Base-by-base conservation (phyloP, 2,797 vertebrate species). In the Coranthus polyacanthus region DNA sequence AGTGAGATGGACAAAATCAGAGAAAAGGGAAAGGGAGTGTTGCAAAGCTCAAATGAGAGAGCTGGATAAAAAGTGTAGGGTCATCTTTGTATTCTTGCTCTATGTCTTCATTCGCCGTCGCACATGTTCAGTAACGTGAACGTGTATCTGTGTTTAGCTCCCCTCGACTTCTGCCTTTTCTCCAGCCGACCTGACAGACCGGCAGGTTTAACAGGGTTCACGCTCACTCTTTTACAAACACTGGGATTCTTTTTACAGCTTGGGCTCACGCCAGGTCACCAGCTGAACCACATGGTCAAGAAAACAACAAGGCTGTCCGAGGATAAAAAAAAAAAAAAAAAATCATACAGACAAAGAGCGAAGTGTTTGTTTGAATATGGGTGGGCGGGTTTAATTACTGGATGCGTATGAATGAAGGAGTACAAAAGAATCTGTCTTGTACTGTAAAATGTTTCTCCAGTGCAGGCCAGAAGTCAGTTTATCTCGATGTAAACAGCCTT, bases 221-320 rank as follows among this genome's bases (percentile, higher is more conserved):
- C 66, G 37, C 66, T 78, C 67, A 50, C 55, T 79, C 29, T 55
- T 55, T 68, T 43, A 68, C 85, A 86, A 88, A 89, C 79, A 87
- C 69, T 81, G 61, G 41, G 75, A 36, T 75, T 79, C 66, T 86
- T 84, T 83, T 89, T 81, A 78, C 82, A 78, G 82, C 80, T 71
- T 85, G 91, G 86, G 56, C 64, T 20, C 9, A 0, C 3, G 71
- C 88, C 89, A 89, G 83, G 81, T 89, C 88, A 88, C 69, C 78
- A 72, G 43, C 79, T 45, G 73, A 80, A 89, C 88, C 91, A 87
- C 90, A 89, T 88, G 87, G 85, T 87, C 85, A 75, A 72, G 72
- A 86, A 74, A 88, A 89, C 84, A 86, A 85, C 62, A 75, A 87
- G 82, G 57, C 84, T 65, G 62, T 81, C 78, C 75, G 70, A 59